Evolutionary conservation across 2,888 invertebrate species (phyloP), one percentile per base, ranked within the genome.

Genomic region (Epinotia demarniana): DNA sequence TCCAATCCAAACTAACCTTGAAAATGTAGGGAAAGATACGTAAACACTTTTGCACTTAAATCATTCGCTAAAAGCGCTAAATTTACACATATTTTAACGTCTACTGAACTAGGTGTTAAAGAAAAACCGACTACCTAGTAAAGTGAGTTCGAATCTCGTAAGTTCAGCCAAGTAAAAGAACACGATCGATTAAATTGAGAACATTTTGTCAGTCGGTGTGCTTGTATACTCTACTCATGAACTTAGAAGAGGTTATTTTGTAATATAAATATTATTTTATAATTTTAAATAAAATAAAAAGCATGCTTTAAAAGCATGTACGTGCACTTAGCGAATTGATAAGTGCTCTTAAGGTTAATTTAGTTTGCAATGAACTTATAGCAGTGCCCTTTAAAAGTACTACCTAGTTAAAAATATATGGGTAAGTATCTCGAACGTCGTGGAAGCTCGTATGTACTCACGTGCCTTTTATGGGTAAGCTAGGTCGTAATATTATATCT

Each of bases 321-420:
- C 8, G 33, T 62, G 33, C 49, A 61, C 57, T 46, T 58, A 33
- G 43, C 60, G 27, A 27, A 60, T 60, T 66, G 64, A 71, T 75
- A 75, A 66, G 53, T 53, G 46, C 27, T 66, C 4, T 46, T 69
- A 74, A 57, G 55, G 58, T 60, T 58, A 58, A 64, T 60, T 70
- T 58, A 64, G 58, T 74, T 74, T 55, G 61, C 19, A n/a, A 46
- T 33, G 62, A 58, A 39, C 57, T 69, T 33, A 55, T 67, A 67
- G 19, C 58, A 49, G 46, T 63, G 55, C 58, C 63, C 63, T 74
- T 58, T 58, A 69, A 64, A 9, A 58, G 12, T 57, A 67, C 67
- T 13, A 39, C 39, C 39, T 39, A 8, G 33, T 39, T 39, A 67
- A 55, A 67, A 68, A 68, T 39, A 58, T 43, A 43, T 57, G 39